phyloP scores from a whole-genome alignment of 2,113 vertebrate genomes.

The Lathamus discolor region DNA sequence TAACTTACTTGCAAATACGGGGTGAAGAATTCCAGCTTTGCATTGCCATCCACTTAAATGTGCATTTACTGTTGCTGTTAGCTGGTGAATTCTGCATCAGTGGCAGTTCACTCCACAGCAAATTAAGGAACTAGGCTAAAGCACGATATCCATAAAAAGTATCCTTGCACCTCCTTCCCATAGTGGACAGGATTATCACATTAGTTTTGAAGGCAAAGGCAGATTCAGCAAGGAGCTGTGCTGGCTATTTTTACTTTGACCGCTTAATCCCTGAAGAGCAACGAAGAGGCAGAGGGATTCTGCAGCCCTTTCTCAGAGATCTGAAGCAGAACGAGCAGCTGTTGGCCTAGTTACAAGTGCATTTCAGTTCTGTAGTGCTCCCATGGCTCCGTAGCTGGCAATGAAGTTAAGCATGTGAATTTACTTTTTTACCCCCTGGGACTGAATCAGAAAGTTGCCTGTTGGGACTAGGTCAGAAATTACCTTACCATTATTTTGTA shows the following conservation, averaged over 20 bases:
- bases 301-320: background rate
- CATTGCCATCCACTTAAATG: background rate
- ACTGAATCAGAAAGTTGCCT: background rate
- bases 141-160: background rate
- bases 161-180: background rate
- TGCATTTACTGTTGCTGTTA: background rate
- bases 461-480: background rate
- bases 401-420: background rate
- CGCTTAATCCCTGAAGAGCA: background rate
- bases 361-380: background rate
- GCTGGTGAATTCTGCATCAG: background rate
- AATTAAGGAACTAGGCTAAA: background rate
- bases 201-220: background rate
- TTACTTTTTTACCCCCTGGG: background rate
- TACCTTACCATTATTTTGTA: background rate
- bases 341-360: background rate
- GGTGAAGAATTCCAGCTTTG: background rate
- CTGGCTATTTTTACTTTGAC: background rate
- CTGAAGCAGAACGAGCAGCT: background rate
- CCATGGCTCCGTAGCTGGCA: background rate
- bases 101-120: background rate
- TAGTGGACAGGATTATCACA: background rate
- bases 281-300: background rate
- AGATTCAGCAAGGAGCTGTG: background rate
- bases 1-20: background rate